Evolutionary conservation across 2,888 invertebrate genomes (phyloP).

Genomic region (Molanna angustata): DNA sequence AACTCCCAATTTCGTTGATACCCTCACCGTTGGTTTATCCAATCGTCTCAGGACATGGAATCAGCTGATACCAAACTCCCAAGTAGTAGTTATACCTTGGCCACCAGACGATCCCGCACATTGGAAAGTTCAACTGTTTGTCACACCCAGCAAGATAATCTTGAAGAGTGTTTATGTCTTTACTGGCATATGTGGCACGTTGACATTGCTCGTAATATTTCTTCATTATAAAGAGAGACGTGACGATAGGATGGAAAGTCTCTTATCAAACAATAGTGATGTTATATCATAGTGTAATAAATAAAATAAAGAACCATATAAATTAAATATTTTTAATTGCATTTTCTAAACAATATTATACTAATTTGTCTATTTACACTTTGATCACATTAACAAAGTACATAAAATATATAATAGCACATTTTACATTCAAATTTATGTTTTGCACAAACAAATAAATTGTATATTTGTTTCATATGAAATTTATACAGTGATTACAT

Average conservation of each 20-base stretch:
- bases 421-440: not conserved
- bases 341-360: constrained; percentile 22
- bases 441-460: not conserved
- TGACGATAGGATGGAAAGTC: constrained; percentile 74
- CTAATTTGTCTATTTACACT: constrained; percentile 29
- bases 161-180: constrained; percentile 88
- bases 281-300: constrained; percentile 2
- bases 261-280: constrained; percentile 37
- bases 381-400: constrained; percentile 29
- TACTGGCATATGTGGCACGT: constrained; percentile 80
- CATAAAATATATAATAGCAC: constrained; percentile 20
- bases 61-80: constrained; percentile 96
- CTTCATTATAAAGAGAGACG: constrained; percentile 88
- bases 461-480: not conserved
- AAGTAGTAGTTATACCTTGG: constrained; percentile 92
- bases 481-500: not conserved
- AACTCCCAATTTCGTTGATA: constrained; percentile 96
- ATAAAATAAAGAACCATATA: not conserved
- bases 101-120: constrained; percentile 71
- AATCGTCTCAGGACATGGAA: constrained; percentile 74
- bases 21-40: constrained; percentile 76
- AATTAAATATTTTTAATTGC: constrained; percentile 20
- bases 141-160: constrained; percentile 91
- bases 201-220: constrained; percentile 79
- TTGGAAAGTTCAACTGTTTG: constrained; percentile 91